A percentile compares a stretch with the other conserved stretches of the same genome.
These are phyloP conservation scores for Montipora capitata DNA, from an alignment of 92 coral and sea anemone species.

Conservation along the genomic window DNA sequence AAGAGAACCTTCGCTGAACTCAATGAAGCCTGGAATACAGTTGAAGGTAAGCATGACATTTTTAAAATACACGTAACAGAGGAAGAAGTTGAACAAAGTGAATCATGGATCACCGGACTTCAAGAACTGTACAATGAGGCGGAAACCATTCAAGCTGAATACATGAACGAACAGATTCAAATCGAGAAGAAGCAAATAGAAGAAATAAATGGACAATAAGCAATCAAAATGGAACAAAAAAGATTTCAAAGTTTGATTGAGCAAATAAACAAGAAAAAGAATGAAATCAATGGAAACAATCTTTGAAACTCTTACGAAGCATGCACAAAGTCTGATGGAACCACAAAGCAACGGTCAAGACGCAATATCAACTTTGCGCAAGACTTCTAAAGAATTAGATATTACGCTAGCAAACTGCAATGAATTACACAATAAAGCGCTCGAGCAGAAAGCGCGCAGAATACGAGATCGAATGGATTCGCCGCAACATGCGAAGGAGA, in stretches of 20 bases:
- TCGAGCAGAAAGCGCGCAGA: no score
- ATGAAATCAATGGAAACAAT: conserved; percentile 6
- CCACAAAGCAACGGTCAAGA: conserved; percentile 8
- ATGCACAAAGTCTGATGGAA: background rate
- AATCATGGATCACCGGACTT: conserved; percentile 29
- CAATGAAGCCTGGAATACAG: conserved; percentile 27
- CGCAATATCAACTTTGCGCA: conserved; percentile 7
- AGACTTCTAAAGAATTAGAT: conserved; percentile 15
- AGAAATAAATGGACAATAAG: conserved; percentile 14
- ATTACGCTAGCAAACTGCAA: conserved; percentile 7
- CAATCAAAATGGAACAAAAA: conserved; percentile 23
- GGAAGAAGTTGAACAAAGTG: conserved; percentile 41
- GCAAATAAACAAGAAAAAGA: background rate
- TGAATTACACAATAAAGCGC: conserved; percentile 14
- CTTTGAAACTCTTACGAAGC: conserved; percentile 1
- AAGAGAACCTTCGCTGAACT: conserved; percentile 18
- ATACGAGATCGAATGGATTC: no score
- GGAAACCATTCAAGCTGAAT: background rate
- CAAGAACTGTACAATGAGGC: conserved; percentile 40
- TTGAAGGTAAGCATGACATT: conserved; percentile 39
- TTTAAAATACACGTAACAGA: conserved; percentile 11
- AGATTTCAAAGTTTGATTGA: background rate
- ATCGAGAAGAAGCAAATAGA: conserved; percentile 33
- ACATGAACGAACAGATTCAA: conserved; percentile 10
- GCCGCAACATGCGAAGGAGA: no score